Percentiles rank a stretch among this genome's conserved stretches.
These are phyloP conservation scores for Suncus etruscus DNA, from an alignment of 2,113 vertebrate species.

Conservation along the genomic window DNA sequence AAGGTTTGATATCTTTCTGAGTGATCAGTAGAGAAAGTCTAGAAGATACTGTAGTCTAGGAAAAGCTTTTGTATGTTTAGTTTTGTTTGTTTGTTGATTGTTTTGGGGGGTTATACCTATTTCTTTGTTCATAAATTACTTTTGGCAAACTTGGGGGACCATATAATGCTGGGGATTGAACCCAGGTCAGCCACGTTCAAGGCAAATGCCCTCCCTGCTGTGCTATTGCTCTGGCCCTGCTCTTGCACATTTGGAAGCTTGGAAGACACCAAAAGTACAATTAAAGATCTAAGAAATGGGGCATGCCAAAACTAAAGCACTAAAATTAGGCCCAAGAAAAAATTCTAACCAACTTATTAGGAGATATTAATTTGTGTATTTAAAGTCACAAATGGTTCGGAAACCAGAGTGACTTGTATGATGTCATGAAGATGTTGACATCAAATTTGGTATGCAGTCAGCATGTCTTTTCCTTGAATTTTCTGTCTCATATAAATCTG, in stretches of 20 bases:
- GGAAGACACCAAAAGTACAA: background rate
- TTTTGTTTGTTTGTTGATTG: too few relatives aligned
- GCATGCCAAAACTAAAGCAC: slow-evolving; percentile 13
- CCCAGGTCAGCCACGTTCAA: too few relatives aligned
- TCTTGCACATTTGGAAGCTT: background rate
- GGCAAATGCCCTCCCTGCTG: too few relatives aligned
- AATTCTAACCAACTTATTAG: background rate
- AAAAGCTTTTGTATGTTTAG: background rate
- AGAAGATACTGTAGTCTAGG: slow-evolving; percentile 10
- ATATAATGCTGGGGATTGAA: too few relatives aligned
- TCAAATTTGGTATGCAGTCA: slow-evolving; percentile 65
- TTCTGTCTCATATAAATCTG: slow-evolving; percentile 17
- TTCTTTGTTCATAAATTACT: too few relatives aligned
- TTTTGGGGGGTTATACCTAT: too few relatives aligned
- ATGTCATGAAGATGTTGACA: slow-evolving; percentile 54
- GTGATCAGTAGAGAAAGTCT: slow-evolving; percentile 44
- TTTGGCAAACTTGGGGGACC: too few relatives aligned
- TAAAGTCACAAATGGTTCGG: background rate
- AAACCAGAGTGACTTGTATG: slow-evolving; percentile 54
- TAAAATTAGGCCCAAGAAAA: slow-evolving; percentile 28
- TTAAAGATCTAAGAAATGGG: slow-evolving; percentile 29
- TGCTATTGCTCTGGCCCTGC: too few relatives aligned
- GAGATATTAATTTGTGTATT: background rate
- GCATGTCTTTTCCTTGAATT: background rate
- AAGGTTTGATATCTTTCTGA: slow-evolving; percentile 55